A percentile compares a stretch with the other conserved stretches of the same genome.
Evolutionary conservation across 2,113 vertebrate genomes (phyloP).

Genomic region (Cottus gobio): DNA sequence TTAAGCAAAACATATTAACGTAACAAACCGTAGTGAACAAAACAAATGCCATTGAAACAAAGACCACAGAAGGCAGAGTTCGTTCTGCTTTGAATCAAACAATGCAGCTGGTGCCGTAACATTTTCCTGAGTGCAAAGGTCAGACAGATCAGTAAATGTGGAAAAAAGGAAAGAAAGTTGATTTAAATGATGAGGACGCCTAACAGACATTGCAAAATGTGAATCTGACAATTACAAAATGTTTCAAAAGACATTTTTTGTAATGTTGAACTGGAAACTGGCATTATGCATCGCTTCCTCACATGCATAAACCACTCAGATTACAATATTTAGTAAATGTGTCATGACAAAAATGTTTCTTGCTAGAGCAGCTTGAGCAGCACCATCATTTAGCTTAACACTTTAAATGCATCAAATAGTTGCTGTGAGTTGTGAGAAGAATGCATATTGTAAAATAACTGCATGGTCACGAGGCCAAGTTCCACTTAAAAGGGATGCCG

Average conservation of each 20-base stretch:
- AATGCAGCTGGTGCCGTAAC: conserved; percentile 64
- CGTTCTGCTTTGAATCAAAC: conserved; percentile 49
- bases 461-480: not conserved
- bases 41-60: conserved; percentile 11
- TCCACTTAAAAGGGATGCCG: conserved; percentile 1
- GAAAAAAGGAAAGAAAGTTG: not conserved
- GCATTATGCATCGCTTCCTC: not conserved
- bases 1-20: conserved; percentile 43
- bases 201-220: not conserved
- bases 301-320: not conserved
- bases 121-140: conserved; percentile 77
- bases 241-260: not conserved
- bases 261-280: not conserved
- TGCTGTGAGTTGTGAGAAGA: conserved; percentile 2
- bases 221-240: not conserved
- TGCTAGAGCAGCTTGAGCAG: conserved; percentile 54
- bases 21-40: not conserved
- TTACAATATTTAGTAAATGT: not conserved
- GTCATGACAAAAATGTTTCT: conserved; percentile 10
- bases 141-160: conserved; percentile 43
- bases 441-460: not conserved
- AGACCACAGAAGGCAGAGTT: conserved; percentile 31
- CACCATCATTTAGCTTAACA: conserved; percentile 29
- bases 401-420: conserved; percentile 1
- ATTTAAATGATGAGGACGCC: not conserved